These are phyloP conservation scores for Aldrovandia affinis DNA, from an alignment of 2,797 vertebrate species.

Conservation along the genomic window DNA sequence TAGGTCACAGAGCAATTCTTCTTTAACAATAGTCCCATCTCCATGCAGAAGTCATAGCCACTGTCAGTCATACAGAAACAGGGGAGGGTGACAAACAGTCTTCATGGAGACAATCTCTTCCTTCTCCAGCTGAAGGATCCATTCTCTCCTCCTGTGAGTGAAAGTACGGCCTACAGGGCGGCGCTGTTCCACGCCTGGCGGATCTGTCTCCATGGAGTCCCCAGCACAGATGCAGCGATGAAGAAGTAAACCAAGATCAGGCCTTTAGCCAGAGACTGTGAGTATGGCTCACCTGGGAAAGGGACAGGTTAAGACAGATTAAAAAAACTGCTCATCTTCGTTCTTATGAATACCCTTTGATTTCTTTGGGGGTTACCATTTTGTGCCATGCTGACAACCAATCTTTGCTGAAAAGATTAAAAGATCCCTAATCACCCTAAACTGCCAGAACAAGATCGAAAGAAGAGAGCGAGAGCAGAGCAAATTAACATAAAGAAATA, in stretches of 20 bases:
- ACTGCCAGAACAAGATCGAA: too few relatives aligned
- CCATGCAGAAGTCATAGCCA: not conserved
- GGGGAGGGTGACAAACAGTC: too few relatives aligned
- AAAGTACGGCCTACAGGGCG: conserved; percentile 36
- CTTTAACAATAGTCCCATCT: not conserved
- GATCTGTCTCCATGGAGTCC: conserved; percentile 78
- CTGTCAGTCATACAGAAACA: not conserved
- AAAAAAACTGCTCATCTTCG: not conserved
- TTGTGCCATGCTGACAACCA: too few relatives aligned
- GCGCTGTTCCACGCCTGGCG: conserved; percentile 64
- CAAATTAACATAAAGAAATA: too few relatives aligned
- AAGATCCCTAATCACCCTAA: too few relatives aligned
- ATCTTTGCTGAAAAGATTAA: too few relatives aligned
- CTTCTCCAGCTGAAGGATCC: not conserved
- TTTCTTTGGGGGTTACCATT: not conserved
- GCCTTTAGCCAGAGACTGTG: conserved; percentile 83
- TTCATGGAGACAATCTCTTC: not conserved
- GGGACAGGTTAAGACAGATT: not conserved
- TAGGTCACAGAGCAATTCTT: not conserved
- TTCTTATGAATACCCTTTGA: not conserved
- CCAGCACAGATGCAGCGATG: conserved; percentile 72
- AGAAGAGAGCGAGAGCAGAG: too few relatives aligned
- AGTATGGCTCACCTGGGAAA: conserved; percentile 81
- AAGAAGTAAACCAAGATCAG: conserved; percentile 80
- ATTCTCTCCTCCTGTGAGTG: not conserved